phyloP scores from a whole-genome alignment of 2,888 invertebrate genomes.

The Chaitophorus viminalis region DNA sequence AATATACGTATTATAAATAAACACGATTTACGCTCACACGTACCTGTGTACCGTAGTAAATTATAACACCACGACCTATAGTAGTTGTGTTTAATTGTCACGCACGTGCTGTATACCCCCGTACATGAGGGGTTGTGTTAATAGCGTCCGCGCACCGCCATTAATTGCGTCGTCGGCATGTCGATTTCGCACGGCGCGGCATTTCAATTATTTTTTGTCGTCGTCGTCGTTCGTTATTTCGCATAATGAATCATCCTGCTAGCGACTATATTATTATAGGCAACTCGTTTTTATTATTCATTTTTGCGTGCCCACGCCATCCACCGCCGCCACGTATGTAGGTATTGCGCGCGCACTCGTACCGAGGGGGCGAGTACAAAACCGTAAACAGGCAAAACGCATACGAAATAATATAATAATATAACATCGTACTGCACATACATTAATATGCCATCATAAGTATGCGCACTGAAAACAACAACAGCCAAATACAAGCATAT shows the following conservation, averaged over 20 bases:
- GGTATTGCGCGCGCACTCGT: no score
- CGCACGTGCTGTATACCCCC: neutral
- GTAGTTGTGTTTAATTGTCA: neutral
- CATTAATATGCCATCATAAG: neutral
- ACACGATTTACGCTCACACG: no score
- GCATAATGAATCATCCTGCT: neutral
- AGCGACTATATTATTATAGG: neutral
- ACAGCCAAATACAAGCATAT: neutral
- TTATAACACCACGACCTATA: neutral
- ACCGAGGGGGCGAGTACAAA: no score
- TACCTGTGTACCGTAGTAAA: neutral
- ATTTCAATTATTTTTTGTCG: conserved; percentile 38
- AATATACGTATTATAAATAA: no score
- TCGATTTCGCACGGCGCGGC: neutral
- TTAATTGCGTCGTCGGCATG: neutral
- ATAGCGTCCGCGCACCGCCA: neutral
- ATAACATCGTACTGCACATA: neutral
- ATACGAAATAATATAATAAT: neutral
- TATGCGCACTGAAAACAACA: neutral
- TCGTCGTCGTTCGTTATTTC: neutral
- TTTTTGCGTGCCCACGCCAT: no score
- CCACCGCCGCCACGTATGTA: no score
- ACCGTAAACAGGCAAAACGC: neutral
- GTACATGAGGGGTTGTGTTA: neutral
- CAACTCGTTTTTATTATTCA: neutral